Conservation (phyloP, 1,140 invertebrate genomes). For the Drosophila baimaii region DNA sequence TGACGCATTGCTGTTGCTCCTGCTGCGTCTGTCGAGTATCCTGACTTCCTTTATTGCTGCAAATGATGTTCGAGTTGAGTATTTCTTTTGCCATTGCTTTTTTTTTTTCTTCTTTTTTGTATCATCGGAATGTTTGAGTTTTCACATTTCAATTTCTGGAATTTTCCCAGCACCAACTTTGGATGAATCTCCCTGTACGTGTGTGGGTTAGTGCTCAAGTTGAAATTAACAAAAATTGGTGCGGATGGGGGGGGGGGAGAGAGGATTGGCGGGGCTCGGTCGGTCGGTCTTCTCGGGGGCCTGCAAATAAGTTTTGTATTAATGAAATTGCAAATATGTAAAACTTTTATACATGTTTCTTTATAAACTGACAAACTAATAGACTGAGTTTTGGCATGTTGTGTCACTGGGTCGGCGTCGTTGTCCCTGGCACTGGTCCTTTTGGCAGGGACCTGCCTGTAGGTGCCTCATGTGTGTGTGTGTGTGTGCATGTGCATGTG, state of each 20-base stretch:
- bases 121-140: slow-evolving; percentile 79
- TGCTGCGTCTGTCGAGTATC: slow-evolving; percentile 54
- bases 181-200: slow-evolving; percentile 11
- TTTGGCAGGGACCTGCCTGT: slow-evolving; percentile 41
- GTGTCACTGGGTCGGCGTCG: slow-evolving; percentile 57
- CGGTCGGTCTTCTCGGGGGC: slow-evolving; percentile 26
- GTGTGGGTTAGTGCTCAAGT: slow-evolving; percentile 53
- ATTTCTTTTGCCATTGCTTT: slow-evolving; percentile 39
- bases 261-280: not conserved
- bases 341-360: slow-evolving; percentile 80
- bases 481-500: slow-evolving; percentile 45
- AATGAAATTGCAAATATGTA: slow-evolving; percentile 82
- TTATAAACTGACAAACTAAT: slow-evolving; percentile 83
- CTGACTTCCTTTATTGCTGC: slow-evolving; percentile 72
- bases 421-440: slow-evolving; percentile 32
- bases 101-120: slow-evolving; percentile 41
- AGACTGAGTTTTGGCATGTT: slow-evolving; percentile 79
- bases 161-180: slow-evolving; percentile 65
- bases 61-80: slow-evolving; percentile 78
- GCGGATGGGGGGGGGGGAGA: not conserved
- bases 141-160: slow-evolving; percentile 82
- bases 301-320: slow-evolving; percentile 78
- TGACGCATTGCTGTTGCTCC: slow-evolving; percentile 50
- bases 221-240: slow-evolving; percentile 77
- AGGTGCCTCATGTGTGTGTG: slow-evolving; percentile 30